A percentile compares a stretch with the other conserved stretches of the same genome.
Conservation (phyloP, 2,888 invertebrate species). For the Parthenolecanium corni region DNA sequence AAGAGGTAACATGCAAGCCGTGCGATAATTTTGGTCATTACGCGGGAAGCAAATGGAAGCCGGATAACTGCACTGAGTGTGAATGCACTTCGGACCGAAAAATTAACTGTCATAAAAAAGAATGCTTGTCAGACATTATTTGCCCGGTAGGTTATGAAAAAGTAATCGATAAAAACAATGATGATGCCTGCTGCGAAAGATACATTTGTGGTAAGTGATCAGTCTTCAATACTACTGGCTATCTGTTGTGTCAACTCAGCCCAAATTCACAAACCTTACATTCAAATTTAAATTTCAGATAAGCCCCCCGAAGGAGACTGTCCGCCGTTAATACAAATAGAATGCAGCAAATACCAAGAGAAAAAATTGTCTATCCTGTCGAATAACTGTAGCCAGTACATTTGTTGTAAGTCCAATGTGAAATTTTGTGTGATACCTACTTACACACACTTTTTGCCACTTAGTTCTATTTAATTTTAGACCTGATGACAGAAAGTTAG, state of each 20-base stretch:
- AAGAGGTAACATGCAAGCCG: conserved; percentile 52
- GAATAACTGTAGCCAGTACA: conserved; percentile 58
- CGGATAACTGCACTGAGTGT: conserved; percentile 62
- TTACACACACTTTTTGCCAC: neutral
- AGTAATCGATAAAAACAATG: conserved; percentile 44
- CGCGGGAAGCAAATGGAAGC: conserved; percentile 55
- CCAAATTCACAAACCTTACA: no score
- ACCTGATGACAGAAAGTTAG: no score
- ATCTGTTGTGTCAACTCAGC: no score
- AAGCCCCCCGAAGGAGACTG: conserved; percentile 44
- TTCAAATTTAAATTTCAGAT: conserved; percentile 45
- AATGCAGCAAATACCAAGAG: conserved; percentile 59
- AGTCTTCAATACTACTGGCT: neutral
- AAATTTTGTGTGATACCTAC: conserved; percentile 8
- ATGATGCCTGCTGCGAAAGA: conserved; percentile 56
- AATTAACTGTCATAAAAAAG: conserved; percentile 51
- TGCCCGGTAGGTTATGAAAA: conserved; percentile 49
- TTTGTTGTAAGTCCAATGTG: conserved; percentile 57
- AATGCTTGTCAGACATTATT: conserved; percentile 47
- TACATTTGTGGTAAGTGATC: conserved; percentile 50
- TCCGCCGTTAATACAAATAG: conserved; percentile 52
- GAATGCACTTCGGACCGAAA: conserved; percentile 47
- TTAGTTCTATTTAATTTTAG: neutral
- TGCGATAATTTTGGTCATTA: conserved; percentile 64
- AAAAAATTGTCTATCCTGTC: conserved; percentile 52